phyloP scores from a whole-genome alignment of 2,113 vertebrate species.

The Piaya cayana region DNA sequence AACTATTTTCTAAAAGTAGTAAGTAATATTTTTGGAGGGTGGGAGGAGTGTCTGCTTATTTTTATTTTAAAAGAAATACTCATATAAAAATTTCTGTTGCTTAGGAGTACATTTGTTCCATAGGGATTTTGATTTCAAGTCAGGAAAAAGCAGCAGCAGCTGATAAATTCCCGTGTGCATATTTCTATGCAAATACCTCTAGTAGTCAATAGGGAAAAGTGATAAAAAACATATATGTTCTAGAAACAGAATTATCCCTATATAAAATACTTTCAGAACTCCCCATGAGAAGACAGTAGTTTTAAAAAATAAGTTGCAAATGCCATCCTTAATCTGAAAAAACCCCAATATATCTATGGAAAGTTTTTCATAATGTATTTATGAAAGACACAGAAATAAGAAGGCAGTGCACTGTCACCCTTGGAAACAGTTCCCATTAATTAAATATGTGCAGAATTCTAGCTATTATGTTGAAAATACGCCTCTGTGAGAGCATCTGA shows the following conservation, averaged over 20 bases:
- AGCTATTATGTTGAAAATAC: neutral
- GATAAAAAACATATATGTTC: conserved; percentile 37
- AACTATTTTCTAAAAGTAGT: conserved; percentile 40
- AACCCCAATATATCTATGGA: neutral
- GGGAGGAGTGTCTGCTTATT: neutral
- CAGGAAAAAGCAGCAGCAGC: conserved; percentile 33
- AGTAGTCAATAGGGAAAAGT: conserved; percentile 47
- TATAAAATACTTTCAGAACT: conserved; percentile 31
- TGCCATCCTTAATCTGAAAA: neutral
- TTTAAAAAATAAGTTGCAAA: conserved; percentile 36
- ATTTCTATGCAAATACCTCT: conserved; percentile 46
- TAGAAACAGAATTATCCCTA: conserved; percentile 47
- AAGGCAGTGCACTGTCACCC: neutral
- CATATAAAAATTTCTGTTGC: conserved; percentile 4
- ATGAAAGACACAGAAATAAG: conserved; percentile 2
- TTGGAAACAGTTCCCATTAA: neutral
- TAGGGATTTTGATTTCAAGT: conserved; percentile 47
- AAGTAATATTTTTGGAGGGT: conserved; percentile 15
- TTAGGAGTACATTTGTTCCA: conserved; percentile 36
- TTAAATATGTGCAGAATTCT: neutral
- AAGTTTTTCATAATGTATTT: neutral
- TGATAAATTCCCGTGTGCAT: conserved; percentile 14
- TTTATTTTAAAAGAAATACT: conserved; percentile 46
- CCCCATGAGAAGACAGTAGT: conserved; percentile 34
- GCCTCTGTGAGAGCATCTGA: neutral